Evolutionary conservation across 30 jellyfish, hydroid and myxozoan species (phyloP).

Genomic region (Nemopilema nomurai): DNA sequence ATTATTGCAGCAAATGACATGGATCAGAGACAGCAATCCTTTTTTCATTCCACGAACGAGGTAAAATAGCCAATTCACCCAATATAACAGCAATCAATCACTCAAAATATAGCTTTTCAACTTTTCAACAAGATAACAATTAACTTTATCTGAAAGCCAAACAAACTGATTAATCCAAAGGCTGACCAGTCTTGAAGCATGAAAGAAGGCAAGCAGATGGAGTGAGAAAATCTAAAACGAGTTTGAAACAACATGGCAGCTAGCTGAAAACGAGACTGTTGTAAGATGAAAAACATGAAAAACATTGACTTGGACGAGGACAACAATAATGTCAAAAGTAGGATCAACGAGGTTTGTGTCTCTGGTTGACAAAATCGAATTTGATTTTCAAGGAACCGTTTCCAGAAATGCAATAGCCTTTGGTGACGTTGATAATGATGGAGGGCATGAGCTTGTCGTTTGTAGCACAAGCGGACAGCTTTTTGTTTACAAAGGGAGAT

Average conservation of each 20-base stretch:
- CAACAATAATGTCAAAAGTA: neutral
- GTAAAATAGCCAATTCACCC: no score
- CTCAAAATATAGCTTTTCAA: no score
- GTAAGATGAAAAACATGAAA: neutral
- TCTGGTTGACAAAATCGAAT: constrained; percentile 74
- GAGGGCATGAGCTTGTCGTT: constrained; percentile 76
- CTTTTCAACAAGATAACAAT: no score
- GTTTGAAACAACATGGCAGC: neutral
- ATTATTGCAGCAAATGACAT: no score
- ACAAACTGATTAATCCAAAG: no score
- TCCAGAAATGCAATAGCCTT: constrained; percentile 79
- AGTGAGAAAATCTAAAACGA: neutral
- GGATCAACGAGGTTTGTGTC: constrained; percentile 82
- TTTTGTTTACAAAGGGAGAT: constrained; percentile 75
- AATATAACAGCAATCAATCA: no score
- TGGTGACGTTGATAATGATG: constrained; percentile 92
- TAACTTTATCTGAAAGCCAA: no score
- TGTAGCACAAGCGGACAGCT: constrained; percentile 85
- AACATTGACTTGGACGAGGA: neutral
- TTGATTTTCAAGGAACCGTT: constrained; percentile 82
- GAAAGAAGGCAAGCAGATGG: neutral
- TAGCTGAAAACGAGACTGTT: neutral
- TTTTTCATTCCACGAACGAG: no score
- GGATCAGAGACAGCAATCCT: no score
- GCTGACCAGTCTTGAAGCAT: neutral